A percentile compares a stretch with the other conserved stretches of the same genome.
Evolutionary conservation across 2,888 invertebrate species (phyloP).

Genomic region (Tipula lateralis): DNA sequence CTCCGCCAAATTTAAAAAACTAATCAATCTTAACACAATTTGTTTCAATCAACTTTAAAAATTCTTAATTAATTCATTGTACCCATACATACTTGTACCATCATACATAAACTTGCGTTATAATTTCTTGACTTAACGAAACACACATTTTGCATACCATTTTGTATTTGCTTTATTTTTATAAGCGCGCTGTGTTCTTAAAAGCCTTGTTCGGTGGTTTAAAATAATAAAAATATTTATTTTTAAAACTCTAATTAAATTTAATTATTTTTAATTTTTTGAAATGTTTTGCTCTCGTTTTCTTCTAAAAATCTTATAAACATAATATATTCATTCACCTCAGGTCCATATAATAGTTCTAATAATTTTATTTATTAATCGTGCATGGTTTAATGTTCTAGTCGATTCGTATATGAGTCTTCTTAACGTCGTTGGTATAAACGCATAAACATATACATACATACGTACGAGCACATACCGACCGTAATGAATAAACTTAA

Average conservation of each 20-base stretch:
- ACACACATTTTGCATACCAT: neutral
- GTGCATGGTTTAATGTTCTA: neutral
- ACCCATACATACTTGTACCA: neutral
- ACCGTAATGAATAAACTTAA: neutral
- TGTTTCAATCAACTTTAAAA: conserved; percentile 19
- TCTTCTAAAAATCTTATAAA: neutral
- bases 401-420: neutral
- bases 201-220: too few relatives aligned
- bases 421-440: neutral
- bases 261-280: conserved; percentile 12
- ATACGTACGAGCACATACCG: too few relatives aligned
- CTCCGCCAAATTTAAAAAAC: neutral
- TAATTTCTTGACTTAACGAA: neutral
- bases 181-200: neutral
- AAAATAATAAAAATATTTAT: neutral
- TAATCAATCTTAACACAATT: conserved; percentile 24
- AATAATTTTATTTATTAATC: neutral
- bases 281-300: neutral
- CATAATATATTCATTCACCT: neutral
- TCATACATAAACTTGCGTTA: neutral
- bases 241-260: conserved; percentile 14
- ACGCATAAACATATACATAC: neutral
- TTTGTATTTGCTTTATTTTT: neutral
- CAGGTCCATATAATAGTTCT: neutral
- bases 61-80: conserved; percentile 19